Evolutionary conservation across 2,797 vertebrate genomes (phyloP).

Genomic region (Microctenopoma lineatum): DNA sequence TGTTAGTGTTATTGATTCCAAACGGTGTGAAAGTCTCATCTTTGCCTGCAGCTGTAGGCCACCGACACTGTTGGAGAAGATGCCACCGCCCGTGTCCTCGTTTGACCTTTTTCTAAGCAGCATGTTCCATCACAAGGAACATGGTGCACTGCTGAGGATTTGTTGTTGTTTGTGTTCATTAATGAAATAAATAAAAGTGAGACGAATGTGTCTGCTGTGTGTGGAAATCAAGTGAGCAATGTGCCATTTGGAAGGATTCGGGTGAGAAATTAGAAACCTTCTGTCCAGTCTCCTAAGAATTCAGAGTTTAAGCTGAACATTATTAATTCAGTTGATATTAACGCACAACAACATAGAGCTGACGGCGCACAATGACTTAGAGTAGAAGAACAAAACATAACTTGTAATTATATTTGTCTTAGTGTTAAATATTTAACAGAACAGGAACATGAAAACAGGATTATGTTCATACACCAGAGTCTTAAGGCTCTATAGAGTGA

Average conservation of each 20-base stretch:
- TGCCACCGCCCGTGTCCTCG: background rate
- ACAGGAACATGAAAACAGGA: constrained; percentile 16
- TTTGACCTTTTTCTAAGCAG: background rate
- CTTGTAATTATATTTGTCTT: background rate
- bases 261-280: background rate
- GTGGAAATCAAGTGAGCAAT: background rate
- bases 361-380: background rate
- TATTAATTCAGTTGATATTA: background rate
- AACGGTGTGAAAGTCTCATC: background rate
- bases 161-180: constrained; percentile 1
- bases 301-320: background rate
- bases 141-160: background rate
- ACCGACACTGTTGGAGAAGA: background rate
- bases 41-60: background rate
- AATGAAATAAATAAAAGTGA: background rate
- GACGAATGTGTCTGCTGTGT: background rate
- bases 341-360: background rate
- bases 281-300: background rate
- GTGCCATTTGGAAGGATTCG: background rate
- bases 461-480: background rate
- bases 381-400: background rate
- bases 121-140: background rate
- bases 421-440: background rate
- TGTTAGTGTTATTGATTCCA: background rate
- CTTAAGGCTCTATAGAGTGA: background rate